Evolutionary conservation across 2,113 vertebrate genomes (phyloP).

Genomic region (Microtus montanus): DNA sequence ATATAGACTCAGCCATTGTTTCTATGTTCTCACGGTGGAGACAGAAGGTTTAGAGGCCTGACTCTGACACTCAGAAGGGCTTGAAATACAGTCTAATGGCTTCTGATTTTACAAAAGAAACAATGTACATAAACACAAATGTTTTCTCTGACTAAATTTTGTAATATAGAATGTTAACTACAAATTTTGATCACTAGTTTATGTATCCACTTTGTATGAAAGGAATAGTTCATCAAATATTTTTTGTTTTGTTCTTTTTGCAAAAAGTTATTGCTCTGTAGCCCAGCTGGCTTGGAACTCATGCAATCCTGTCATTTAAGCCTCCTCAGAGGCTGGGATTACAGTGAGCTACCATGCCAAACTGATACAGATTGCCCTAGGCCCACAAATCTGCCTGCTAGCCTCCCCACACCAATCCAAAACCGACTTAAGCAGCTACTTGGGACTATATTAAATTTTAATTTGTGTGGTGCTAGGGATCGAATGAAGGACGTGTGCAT

Average conservation of each 20-base stretch:
- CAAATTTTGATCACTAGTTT: constrained; percentile 9
- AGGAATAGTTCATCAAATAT: background rate
- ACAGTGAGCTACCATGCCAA: background rate
- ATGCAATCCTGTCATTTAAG: background rate
- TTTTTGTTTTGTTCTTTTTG: background rate
- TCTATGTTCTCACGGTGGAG: background rate
- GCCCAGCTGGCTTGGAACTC: background rate
- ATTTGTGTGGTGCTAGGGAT: background rate
- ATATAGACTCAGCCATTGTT: background rate
- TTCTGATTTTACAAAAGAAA: background rate
- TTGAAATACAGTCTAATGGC: background rate
- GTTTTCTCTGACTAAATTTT: background rate
- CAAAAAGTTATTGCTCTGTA: background rate
- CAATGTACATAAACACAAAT: background rate
- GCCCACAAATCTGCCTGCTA: background rate
- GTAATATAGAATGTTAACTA: background rate
- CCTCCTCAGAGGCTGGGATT: background rate
- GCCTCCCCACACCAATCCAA: background rate
- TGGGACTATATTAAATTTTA: background rate
- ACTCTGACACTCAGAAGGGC: background rate
- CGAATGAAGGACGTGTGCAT: background rate
- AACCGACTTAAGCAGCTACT: background rate
- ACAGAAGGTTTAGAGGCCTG: background rate
- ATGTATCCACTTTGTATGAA: background rate
- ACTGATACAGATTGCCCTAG: background rate